A percentile compares a stretch with the other conserved stretches of the same genome.
These are phyloP conservation scores for Ladona fulva DNA, from an alignment of 1,140 invertebrate species.

Conservation along the genomic window DNA sequence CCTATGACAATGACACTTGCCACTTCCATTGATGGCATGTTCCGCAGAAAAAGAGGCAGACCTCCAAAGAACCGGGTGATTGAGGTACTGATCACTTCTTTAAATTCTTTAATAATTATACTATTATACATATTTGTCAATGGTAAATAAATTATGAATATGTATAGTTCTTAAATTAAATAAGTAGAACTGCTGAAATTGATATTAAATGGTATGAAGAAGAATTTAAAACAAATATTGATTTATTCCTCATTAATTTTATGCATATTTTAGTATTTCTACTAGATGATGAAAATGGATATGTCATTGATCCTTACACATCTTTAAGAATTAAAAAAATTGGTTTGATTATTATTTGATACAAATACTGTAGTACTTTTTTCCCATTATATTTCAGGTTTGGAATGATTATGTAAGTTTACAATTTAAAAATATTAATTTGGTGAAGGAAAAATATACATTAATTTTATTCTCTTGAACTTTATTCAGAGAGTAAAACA, in stretches of 20 bases:
- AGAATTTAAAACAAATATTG: no score
- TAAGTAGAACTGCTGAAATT: no score
- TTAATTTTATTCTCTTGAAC: background rate
- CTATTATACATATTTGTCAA: no score
- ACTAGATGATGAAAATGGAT: background rate
- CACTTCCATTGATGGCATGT: constrained; percentile 76
- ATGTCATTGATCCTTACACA: background rate
- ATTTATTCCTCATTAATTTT: no score
- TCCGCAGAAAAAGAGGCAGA: constrained; percentile 78
- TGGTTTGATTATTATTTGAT: background rate
- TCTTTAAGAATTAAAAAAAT: background rate
- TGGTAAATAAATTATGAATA: no score
- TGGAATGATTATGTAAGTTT: constrained; percentile 68
- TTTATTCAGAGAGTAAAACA: no score
- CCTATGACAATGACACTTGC: constrained; percentile 49
- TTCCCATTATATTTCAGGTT: constrained; percentile 39
- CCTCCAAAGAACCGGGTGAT: constrained; percentile 88
- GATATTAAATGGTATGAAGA: no score
- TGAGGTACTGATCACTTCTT: constrained; percentile 42
- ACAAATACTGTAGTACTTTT: constrained; percentile 13
- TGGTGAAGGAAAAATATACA: background rate
- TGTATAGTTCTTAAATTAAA: no score
- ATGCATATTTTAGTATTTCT: no score
- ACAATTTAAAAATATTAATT: background rate
- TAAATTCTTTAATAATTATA: no score